A percentile compares a stretch with the other conserved stretches of the same genome.
These are phyloP conservation scores for Catocala nupta DNA, from an alignment of 2,888 invertebrate species.

Conservation along the genomic window DNA sequence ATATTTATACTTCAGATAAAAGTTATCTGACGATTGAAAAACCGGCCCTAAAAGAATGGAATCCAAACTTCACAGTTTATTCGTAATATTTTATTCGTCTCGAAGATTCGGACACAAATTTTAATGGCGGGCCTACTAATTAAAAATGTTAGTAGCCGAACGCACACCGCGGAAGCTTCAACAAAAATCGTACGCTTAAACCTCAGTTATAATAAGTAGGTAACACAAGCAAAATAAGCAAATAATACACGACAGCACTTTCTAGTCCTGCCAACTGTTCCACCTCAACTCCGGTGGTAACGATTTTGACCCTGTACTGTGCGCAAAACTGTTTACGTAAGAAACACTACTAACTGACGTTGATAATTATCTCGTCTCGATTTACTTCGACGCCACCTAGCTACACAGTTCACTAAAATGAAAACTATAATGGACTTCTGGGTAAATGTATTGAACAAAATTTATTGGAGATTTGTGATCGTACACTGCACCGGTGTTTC, in stretches of 20 bases:
- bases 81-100: too few relatives aligned
- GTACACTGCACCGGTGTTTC: too few relatives aligned
- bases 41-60: too few relatives aligned
- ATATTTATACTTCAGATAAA: too few relatives aligned
- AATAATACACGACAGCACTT: not conserved
- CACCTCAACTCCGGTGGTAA: constrained; percentile 10
- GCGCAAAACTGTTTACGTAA: constrained; percentile 15
- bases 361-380: constrained; percentile 16
- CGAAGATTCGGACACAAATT: too few relatives aligned
- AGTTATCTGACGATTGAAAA: too few relatives aligned
- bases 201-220: not conserved
- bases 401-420: not conserved
- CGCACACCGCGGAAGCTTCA: too few relatives aligned
- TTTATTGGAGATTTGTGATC: not conserved
- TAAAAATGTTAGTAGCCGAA: too few relatives aligned
- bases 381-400: constrained; percentile 6
- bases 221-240: not conserved
- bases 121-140: too few relatives aligned
- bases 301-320: constrained; percentile 15
- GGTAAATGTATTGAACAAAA: constrained; percentile 6
- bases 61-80: too few relatives aligned
- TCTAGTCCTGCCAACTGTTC: constrained; percentile 5
- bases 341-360: constrained; percentile 6
- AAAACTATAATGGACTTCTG: constrained; percentile 8
- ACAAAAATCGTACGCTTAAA: too few relatives aligned